These are phyloP conservation scores for Saccopteryx bilineata DNA, from an alignment of 2,113 vertebrate species.

Conservation along the genomic window DNA sequence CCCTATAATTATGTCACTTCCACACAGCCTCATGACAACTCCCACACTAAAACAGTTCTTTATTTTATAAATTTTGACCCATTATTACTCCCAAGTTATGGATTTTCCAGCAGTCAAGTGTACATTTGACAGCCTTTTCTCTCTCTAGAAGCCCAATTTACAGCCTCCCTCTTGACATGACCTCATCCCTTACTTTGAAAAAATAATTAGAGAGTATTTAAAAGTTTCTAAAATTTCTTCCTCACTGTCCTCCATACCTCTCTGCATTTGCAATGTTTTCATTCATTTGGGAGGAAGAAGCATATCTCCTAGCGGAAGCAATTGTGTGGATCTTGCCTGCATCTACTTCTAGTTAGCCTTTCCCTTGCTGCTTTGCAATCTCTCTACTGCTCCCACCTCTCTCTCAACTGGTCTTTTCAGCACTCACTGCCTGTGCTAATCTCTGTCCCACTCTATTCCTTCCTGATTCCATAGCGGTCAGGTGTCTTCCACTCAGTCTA, in stretches of 20 bases:
- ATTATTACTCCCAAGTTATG: conserved; percentile 86
- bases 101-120: conserved; percentile 84
- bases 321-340: background rate
- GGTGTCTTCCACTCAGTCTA: background rate
- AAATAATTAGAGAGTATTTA: background rate
- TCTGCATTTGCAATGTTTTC: background rate
- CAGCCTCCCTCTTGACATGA: background rate
- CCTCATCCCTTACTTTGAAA: conserved; percentile 6
- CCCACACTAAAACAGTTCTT: conserved; percentile 89
- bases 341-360: background rate
- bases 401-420: background rate
- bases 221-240: conserved; percentile 1
- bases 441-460: background rate
- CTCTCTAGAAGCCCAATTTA: background rate
- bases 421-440: background rate
- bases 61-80: conserved; percentile 89
- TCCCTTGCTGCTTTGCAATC: background rate
- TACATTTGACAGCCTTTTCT: conserved; percentile 71
- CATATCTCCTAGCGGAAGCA: background rate
- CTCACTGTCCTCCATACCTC: background rate
- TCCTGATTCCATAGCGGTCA: background rate
- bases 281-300: background rate
- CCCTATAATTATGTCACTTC: conserved; percentile 87
- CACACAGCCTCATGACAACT: conserved; percentile 89
- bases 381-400: background rate